phyloP scores from a whole-genome alignment of 2,113 vertebrate species.

The Festucalex cinctus region DNA sequence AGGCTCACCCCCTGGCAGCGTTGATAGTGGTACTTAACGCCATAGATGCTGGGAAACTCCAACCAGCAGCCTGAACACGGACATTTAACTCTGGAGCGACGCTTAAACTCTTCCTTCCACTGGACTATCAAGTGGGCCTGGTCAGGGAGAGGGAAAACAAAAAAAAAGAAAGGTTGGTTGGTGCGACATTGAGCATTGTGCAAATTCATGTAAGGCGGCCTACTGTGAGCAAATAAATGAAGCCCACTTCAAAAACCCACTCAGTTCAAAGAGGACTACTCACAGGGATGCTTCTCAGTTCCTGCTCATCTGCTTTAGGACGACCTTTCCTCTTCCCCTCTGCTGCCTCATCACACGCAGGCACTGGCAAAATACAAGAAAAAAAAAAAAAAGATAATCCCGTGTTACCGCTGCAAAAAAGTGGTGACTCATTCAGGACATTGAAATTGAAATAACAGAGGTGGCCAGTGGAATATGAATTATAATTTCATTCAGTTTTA shows the following conservation, averaged over 20 bases:
- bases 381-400: not conserved
- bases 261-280: constrained; percentile 59
- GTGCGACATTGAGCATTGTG: constrained; percentile 17
- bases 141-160: constrained; percentile 48
- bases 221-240: constrained; percentile 27
- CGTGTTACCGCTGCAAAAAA: constrained; percentile 3
- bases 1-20: constrained; percentile 92
- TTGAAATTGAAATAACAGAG: constrained; percentile 4
- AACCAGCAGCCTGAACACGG: constrained; percentile 93
- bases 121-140: constrained; percentile 89
- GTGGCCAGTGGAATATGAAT: not conserved
- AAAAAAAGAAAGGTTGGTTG: constrained; percentile 28
- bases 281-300: constrained; percentile 91
- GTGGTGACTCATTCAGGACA: constrained; percentile 6
- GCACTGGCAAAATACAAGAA: constrained; percentile 62
- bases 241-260: constrained; percentile 30
- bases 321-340: constrained; percentile 91
- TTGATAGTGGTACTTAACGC: constrained; percentile 97
- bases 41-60: constrained; percentile 97
- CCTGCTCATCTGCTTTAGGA: constrained; percentile 85
- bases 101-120: constrained; percentile 97
- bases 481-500: not conserved
- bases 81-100: constrained; percentile 89
- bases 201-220: constrained; percentile 33
- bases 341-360: constrained; percentile 76